Evolutionary conservation across 2,888 invertebrate species (phyloP).

Genomic region (Bombyx huttoni): DNA sequence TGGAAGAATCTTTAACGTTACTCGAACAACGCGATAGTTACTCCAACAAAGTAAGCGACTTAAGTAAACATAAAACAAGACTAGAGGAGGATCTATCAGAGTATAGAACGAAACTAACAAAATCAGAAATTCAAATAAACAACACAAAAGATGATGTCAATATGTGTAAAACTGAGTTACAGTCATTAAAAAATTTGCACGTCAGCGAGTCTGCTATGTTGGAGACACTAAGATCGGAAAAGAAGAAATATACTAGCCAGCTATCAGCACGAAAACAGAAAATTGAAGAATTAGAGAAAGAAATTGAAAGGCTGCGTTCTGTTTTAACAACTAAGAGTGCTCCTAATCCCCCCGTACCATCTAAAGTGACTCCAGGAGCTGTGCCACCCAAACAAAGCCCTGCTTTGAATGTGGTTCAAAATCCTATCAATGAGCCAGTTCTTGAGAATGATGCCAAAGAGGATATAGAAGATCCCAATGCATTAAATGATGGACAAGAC

Average conservation of each 20-base stretch:
- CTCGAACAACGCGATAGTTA: constrained; percentile 51
- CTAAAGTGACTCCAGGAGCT: constrained; percentile 51
- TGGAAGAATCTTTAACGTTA: constrained; percentile 52
- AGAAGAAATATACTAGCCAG: constrained; percentile 49
- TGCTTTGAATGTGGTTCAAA: constrained; percentile 34
- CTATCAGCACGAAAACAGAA: constrained; percentile 47
- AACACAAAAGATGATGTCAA: constrained; percentile 49
- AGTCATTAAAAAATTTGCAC: constrained; percentile 61
- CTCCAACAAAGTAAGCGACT: constrained; percentile 41
- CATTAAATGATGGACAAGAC: constrained; percentile 46
- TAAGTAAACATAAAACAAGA: constrained; percentile 43
- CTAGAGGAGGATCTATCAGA: constrained; percentile 36
- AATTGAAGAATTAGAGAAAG: constrained; percentile 53
- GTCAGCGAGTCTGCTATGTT: constrained; percentile 54
- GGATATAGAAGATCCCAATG: constrained; percentile 59
- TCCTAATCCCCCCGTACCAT: constrained; percentile 27
- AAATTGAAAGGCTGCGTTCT: constrained; percentile 41
- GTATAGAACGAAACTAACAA: constrained; percentile 34
- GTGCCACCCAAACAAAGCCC: constrained; percentile 52
- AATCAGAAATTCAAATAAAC: constrained; percentile 48
- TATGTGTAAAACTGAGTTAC: constrained; percentile 56
- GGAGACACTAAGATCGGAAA: constrained; percentile 57
- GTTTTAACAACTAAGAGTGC: constrained; percentile 49
- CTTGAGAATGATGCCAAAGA: constrained; percentile 63
- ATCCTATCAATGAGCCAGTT: constrained; percentile 48